These are phyloP conservation scores for Cisticola juncidis DNA, from an alignment of 2,113 vertebrate genomes.

Conservation along the genomic window DNA sequence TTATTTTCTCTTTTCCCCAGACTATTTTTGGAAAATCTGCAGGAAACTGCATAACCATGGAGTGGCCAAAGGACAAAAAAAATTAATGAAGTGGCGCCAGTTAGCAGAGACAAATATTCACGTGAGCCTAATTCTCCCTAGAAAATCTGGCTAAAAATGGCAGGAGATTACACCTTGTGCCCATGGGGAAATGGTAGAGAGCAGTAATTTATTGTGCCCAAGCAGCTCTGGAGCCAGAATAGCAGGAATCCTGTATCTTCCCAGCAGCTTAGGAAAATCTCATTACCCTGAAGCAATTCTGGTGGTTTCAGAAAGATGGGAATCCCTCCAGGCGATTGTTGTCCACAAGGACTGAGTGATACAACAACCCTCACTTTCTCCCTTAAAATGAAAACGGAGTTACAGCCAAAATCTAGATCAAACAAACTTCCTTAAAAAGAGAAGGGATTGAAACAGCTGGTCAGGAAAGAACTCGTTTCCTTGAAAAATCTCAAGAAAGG, in stretches of 20 bases:
- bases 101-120: neutral
- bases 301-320: neutral
- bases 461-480: slow-evolving; percentile 31
- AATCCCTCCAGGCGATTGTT: neutral
- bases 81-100: neutral
- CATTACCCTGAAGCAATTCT: neutral
- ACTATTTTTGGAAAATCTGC: neutral
- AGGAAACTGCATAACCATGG: neutral
- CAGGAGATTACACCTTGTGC: neutral
- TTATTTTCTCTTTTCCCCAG: neutral
- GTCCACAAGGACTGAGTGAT: neutral
- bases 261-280: neutral
- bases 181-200: neutral
- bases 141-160: neutral
- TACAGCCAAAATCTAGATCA: slow-evolving; percentile 1
- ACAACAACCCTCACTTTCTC: neutral
- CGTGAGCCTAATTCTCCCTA: neutral
- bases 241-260: neutral
- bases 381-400: neutral
- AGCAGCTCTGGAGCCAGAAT: neutral
- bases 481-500: slow-evolving; percentile 42
- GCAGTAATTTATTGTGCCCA: neutral
- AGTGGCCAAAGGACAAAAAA: neutral
- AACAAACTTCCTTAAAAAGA: slow-evolving; percentile 25
- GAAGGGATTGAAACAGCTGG: neutral